A percentile compares a stretch with the other conserved stretches of the same genome.
Evolutionary conservation across 2,797 vertebrate species (phyloP).

Genomic region (Oreochromis mossambicus): DNA sequence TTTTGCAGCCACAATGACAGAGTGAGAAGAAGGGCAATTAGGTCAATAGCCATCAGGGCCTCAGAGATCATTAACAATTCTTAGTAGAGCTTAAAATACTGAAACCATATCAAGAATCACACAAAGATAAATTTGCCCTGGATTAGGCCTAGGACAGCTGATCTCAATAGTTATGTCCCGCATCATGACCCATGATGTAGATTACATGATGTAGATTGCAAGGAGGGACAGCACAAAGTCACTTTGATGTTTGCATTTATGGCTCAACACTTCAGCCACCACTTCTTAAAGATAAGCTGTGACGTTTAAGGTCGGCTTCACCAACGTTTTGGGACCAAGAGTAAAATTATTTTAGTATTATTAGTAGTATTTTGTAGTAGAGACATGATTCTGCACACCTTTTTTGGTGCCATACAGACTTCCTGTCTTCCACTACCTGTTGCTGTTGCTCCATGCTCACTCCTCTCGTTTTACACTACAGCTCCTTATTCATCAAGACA

Average conservation of each 20-base stretch:
- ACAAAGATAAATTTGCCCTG: neutral
- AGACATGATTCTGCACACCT: neutral
- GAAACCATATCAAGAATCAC: neutral
- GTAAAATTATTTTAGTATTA: too few relatives aligned
- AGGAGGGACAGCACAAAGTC: neutral
- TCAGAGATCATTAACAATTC: neutral
- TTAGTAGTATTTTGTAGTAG: neutral
- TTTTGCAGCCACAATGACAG: neutral
- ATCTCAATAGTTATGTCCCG: too few relatives aligned
- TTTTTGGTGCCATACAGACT: neutral
- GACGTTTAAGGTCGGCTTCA: too few relatives aligned
- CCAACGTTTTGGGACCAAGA: too few relatives aligned
- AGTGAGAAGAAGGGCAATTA: neutral
- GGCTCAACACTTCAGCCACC: too few relatives aligned
- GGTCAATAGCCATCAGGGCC: neutral
- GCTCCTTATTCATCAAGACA: too few relatives aligned
- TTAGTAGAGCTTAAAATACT: neutral
- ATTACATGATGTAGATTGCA: neutral
- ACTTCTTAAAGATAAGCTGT: too few relatives aligned
- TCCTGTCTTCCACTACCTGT: neutral
- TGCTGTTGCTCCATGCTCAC: neutral
- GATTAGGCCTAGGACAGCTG: too few relatives aligned
- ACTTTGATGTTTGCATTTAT: neutral
- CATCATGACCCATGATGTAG: too few relatives aligned
- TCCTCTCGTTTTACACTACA: too few relatives aligned